A percentile compares a stretch with the other conserved stretches of the same genome.
Evolutionary conservation across 2,888 invertebrate genomes (phyloP).

Genomic region (Stegophylla sp.): DNA sequence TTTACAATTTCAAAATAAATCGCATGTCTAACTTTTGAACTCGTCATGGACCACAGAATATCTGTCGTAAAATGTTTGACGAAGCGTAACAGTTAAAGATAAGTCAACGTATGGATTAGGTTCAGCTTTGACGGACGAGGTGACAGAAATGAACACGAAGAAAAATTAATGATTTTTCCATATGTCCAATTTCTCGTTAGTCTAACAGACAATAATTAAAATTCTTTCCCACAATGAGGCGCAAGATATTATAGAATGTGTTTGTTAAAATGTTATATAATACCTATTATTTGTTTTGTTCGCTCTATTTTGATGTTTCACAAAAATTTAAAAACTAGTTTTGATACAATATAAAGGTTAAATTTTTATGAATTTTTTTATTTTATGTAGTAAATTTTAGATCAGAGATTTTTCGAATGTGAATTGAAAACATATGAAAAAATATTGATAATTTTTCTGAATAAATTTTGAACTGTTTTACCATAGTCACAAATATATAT

Average conservation of each 20-base stretch:
- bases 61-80: constrained; percentile 34
- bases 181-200: not conserved
- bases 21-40: constrained; percentile 51
- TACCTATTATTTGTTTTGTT: too few relatives aligned
- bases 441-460: not conserved
- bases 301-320: too few relatives aligned
- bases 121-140: constrained; percentile 10
- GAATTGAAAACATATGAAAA: not conserved
- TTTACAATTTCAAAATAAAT: constrained; percentile 46
- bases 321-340: too few relatives aligned
- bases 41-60: constrained; percentile 19
- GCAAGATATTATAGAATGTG: too few relatives aligned
- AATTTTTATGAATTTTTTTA: too few relatives aligned
- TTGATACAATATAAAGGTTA: too few relatives aligned
- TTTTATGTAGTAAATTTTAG: not conserved
- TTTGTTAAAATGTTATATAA: too few relatives aligned
- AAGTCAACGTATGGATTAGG: constrained; percentile 15
- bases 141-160: constrained; percentile 10
- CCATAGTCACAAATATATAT: not conserved
- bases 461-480: not conserved
- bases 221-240: too few relatives aligned
- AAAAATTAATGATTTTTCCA: constrained; percentile 12
- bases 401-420: not conserved
- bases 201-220: too few relatives aligned
- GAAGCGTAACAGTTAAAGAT: constrained; percentile 33